Evolutionary conservation across 2,888 invertebrate genomes (phyloP).

Genomic region (Cactoblastis cactorum): DNA sequence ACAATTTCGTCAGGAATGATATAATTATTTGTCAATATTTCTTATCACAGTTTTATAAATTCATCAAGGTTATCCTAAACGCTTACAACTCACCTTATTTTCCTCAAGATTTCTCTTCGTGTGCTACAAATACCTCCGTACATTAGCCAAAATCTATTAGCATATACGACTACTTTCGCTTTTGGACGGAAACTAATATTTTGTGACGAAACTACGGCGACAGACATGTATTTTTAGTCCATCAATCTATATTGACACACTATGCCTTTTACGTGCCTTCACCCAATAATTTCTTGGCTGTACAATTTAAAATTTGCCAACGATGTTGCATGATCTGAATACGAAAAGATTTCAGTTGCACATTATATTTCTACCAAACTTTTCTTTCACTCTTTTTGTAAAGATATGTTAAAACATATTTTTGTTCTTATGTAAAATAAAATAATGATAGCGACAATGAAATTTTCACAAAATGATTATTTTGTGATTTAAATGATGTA

Average conservation of each 20-base stretch:
- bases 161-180: slow-evolving; percentile 47
- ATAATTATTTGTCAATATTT: too few species aligned
- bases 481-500: too few species aligned
- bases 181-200: slow-evolving; percentile 49
- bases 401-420: too few species aligned
- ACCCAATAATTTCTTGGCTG: slow-evolving; percentile 36
- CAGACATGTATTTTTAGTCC: slow-evolving; percentile 33
- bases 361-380: background rate
- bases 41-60: too few species aligned
- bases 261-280: slow-evolving; percentile 15
- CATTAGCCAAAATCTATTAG: slow-evolving; percentile 37
- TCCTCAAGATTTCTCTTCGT: slow-evolving; percentile 20
- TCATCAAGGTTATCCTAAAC: background rate
- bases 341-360: background rate
- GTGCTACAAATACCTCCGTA: slow-evolving; percentile 24
- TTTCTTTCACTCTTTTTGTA: too few species aligned
- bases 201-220: slow-evolving; percentile 39
- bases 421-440: too few species aligned
- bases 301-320: slow-evolving; percentile 10
- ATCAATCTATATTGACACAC: background rate
- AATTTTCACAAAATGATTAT: too few species aligned
- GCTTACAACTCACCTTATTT: slow-evolving; percentile 16
- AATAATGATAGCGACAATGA: too few species aligned
- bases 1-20: too few species aligned
- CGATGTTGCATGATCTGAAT: background rate